Evolutionary conservation across 2,113 vertebrate species (phyloP).

Genomic region (Trogon melanurus): DNA sequence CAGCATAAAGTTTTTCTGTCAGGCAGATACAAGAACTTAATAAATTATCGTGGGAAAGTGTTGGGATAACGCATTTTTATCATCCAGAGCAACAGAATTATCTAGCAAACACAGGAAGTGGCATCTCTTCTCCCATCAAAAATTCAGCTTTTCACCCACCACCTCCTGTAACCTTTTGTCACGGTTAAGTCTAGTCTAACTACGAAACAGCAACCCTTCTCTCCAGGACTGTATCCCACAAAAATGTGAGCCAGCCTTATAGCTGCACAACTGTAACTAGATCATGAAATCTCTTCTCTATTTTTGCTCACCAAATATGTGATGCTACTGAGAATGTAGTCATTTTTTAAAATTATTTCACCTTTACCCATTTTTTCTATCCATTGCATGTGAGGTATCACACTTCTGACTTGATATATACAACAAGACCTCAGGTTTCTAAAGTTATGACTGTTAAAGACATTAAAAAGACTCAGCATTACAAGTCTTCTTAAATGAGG

Average conservation of each 20-base stretch:
- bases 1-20: not conserved
- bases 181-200: not conserved
- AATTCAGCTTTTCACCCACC: not conserved
- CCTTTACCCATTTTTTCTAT: not conserved
- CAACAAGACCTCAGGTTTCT: not conserved
- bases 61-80: not conserved
- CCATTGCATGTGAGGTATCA: not conserved
- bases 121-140: not conserved
- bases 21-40: not conserved
- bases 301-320: not conserved
- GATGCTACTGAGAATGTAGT: not conserved
- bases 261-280: not conserved
- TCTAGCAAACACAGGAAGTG: not conserved
- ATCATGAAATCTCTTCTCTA: not conserved
- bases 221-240: not conserved
- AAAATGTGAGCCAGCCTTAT: not conserved
- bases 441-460: not conserved
- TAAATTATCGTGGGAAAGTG: not conserved
- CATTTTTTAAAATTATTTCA: not conserved
- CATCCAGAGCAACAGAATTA: not conserved
- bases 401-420: not conserved
- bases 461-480: not conserved
- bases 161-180: not conserved
- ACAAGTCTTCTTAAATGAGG: not conserved
- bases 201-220: not conserved